Percentiles rank a stretch among this genome's conserved stretches.
Conservation (phyloP, 2,113 vertebrate genomes). For the Scolopax mira region DNA sequence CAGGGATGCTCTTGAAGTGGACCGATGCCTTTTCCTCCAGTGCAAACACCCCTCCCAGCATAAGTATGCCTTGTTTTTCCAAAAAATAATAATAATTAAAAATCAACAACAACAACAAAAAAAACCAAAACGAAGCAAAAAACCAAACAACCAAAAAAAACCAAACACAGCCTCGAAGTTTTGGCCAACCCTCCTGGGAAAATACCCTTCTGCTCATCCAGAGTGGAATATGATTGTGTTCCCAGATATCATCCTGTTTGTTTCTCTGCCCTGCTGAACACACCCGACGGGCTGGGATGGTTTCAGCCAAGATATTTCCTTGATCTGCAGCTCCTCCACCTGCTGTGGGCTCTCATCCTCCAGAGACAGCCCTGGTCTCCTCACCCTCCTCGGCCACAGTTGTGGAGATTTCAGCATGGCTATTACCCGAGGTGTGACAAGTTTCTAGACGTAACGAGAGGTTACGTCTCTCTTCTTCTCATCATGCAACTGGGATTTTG, state of each 20-base stretch:
- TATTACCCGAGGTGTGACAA: constrained; percentile 40
- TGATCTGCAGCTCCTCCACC: background rate
- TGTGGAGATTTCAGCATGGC: background rate
- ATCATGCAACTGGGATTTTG: background rate
- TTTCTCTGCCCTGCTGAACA: background rate
- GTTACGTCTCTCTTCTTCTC: background rate
- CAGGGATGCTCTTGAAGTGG: background rate
- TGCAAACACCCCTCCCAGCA: fast-evolving
- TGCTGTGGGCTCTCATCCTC: background rate
- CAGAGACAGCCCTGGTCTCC: background rate
- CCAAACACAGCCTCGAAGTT: background rate
- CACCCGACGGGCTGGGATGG: background rate
- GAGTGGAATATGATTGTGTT: fast-evolving
- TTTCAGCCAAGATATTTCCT: background rate
- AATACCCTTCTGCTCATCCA: background rate
- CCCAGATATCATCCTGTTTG: constrained; percentile 17
- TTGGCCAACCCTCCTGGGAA: background rate
- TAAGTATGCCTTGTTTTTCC: background rate
- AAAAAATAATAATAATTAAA: background rate
- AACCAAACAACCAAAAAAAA: background rate
- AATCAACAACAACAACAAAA: background rate
- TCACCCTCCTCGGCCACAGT: fast-evolving
- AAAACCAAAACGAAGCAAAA: background rate
- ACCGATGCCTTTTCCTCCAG: background rate
- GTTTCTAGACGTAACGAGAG: constrained; percentile 43